Base-by-base conservation (phyloP, 2,113 vertebrate species). In the Chaetorhynchus papuensis region DNA sequence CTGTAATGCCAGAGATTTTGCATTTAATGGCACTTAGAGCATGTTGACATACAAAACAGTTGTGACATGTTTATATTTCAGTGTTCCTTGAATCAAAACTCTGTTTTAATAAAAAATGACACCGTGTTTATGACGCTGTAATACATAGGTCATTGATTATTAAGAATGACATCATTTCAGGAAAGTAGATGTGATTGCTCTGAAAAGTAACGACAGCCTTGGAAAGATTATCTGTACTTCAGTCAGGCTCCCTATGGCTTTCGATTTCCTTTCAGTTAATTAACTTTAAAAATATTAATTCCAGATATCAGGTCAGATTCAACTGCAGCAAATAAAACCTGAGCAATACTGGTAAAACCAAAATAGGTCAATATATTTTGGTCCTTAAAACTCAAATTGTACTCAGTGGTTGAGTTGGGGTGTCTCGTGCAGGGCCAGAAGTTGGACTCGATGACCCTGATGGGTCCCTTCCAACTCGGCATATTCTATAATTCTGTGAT, bases 121-220 rank as follows among this genome's bases (percentile, higher is more conserved):
- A 27, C n/a, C 15, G 15, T 70, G 49, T 83, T 83, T 63, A 45
- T 54, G 47, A 54, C 8, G 14, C n/a, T 1, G 6, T 72, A 54
- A 42, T 69, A n/a, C 26, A 10, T 26, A 60, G 78, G 66, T 85
- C 49, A 61, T 76, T 10, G 24, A 64, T 91, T 84, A n/a, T 82
- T 82, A 75, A 89, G 53, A 54, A 65, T 89, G 30, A 44, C 39
- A 77, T 61, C 5, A 44, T 90, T 77, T 83, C 90, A 71, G 44
- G 45, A 65, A 69, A 79, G 75, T 22, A 78, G 31, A 70, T 90
- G 72, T 79, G 49, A 72, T 96, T 39, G 8, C 31, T 66, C 44
- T 85, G 80, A 94, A 93, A 90, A 92, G 56, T 87, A 89, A 63
- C 27, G 52, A 35, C 33, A 77, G 15, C 77, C 90, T 93, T 71